Conservation (phyloP, 2,797 vertebrate species). For the Simalia tracyae region DNA sequence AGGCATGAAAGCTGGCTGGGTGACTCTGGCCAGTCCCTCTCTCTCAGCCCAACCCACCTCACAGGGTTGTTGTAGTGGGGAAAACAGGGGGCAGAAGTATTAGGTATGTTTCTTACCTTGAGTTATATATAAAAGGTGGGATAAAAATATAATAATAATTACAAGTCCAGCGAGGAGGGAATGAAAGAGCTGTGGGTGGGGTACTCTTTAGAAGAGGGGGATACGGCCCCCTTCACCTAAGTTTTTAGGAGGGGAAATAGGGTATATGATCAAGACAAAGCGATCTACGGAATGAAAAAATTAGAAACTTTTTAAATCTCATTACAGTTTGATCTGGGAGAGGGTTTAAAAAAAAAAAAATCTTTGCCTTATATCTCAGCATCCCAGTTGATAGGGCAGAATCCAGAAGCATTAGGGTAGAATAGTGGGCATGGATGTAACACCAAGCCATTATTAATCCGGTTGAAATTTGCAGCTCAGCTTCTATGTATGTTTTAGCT, state of each 20-base stretch:
- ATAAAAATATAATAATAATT: background rate
- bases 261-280: background rate
- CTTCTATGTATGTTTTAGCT: background rate
- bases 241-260: background rate
- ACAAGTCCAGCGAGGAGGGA: no score
- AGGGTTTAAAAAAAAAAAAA: background rate
- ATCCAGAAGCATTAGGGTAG: background rate
- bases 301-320: background rate
- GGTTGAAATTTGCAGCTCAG: background rate
- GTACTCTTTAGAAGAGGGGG: background rate
- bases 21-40: no score
- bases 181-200: no score
- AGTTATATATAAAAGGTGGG: background rate
- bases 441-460: background rate
- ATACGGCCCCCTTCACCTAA: background rate
- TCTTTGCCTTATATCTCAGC: background rate
- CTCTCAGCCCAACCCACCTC: background rate
- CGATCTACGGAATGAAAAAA: background rate
- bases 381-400: background rate
- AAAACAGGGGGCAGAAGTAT: background rate
- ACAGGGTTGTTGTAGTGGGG: background rate
- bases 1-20: no score
- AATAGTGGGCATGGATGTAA: background rate
- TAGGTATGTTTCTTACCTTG: background rate
- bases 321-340: background rate